Conservation (phyloP, 2,113 vertebrate species). For the Zootoca vivipara region DNA sequence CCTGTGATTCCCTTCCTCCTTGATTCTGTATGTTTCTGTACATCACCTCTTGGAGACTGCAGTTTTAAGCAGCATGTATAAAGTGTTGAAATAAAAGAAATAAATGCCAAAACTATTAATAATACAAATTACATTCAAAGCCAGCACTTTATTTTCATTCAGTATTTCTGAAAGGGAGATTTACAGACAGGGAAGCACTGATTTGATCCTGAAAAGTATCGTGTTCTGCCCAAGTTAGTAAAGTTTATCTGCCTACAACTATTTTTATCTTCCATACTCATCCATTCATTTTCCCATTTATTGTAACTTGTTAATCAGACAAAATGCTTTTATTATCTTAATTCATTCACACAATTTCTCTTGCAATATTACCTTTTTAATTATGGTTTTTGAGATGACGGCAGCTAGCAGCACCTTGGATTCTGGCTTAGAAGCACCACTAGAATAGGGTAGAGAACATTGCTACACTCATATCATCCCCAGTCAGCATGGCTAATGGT, state of each 20-base stretch:
- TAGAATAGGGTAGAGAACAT: no score
- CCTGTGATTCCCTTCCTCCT: background rate
- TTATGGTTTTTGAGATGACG: background rate
- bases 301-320: conserved; percentile 16
- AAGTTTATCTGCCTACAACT: conserved; percentile 32
- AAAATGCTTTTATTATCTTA: conserved; percentile 27
- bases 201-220: conserved; percentile 38
- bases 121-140: background rate
- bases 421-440: background rate
- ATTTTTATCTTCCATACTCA: conserved; percentile 57
- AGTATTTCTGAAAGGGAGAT: background rate
- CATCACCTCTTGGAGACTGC: no score
- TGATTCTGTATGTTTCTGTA: background rate
- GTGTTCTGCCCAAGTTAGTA: conserved; percentile 52
- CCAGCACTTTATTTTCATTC: background rate
- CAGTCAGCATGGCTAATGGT: background rate
- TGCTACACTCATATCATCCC: no score
- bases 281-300: conserved; percentile 52
- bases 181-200: conserved; percentile 34
- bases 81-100: no score
- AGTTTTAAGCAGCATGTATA: no score
- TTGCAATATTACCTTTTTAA: conserved; percentile 10
- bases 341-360: conserved; percentile 30
- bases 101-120: no score
- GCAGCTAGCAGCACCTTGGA: background rate